Conservation (phyloP, 2,888 invertebrate genomes). For the Hofmannophila pseudospretella region DNA sequence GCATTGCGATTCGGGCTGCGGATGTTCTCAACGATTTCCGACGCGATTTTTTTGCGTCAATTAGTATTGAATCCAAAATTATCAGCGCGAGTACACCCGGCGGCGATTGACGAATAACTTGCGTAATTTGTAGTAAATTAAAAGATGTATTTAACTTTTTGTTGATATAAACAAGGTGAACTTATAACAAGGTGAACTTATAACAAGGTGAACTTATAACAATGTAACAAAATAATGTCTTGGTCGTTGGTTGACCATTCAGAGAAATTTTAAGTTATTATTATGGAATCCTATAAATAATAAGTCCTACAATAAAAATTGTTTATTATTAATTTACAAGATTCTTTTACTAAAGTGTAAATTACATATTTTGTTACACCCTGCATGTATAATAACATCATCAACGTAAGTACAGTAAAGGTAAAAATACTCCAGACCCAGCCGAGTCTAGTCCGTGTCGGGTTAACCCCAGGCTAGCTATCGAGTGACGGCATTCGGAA, state of each 20-base stretch:
- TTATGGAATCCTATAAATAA: too few relatives aligned
- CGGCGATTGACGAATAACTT: slow-evolving; percentile 2
- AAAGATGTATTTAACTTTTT: background rate
- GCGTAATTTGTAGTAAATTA: slow-evolving; percentile 4
- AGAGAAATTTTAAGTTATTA: too few relatives aligned
- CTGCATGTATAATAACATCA: too few relatives aligned
- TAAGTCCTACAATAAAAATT: background rate
- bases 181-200: too few relatives aligned
- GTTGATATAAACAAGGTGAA: too few relatives aligned
- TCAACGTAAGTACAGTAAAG: background rate
- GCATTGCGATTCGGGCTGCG: slow-evolving; percentile 31
- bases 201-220: too few relatives aligned
- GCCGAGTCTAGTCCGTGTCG: background rate
- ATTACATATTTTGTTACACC: too few relatives aligned
- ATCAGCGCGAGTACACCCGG: slow-evolving; percentile 13
- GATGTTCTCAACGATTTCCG: slow-evolving; percentile 44
- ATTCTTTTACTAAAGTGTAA: too few relatives aligned
- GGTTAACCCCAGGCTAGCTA: slow-evolving; percentile 6
- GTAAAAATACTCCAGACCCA: slow-evolving; percentile 2
- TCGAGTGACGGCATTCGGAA: slow-evolving; percentile 40
- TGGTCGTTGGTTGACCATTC: too few relatives aligned
- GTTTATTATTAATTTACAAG: background rate
- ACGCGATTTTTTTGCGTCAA: slow-evolving; percentile 43
- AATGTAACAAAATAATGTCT: too few relatives aligned
- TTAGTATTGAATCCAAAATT: slow-evolving; percentile 38